These are phyloP conservation scores for Fulmarus glacialis DNA, from an alignment of 2,113 vertebrate species.

Conservation along the genomic window DNA sequence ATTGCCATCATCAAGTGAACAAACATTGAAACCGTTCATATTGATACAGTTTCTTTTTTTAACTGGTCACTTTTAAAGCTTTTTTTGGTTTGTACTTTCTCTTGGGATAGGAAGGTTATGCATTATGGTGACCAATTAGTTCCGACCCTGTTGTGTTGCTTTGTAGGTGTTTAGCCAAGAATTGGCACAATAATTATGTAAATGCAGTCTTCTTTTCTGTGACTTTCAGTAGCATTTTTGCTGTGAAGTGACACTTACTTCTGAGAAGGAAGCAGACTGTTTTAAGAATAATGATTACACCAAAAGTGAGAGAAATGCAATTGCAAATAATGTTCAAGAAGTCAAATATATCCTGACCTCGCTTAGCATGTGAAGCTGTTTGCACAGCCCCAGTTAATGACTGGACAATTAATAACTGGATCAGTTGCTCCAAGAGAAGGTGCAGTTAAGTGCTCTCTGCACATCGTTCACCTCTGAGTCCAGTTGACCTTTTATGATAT, in stretches of 20 bases:
- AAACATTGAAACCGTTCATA: not conserved
- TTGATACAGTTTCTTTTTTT: not conserved
- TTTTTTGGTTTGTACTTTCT: not conserved
- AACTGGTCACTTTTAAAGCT: not conserved
- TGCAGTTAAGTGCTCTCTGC: not conserved
- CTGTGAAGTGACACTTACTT: not conserved
- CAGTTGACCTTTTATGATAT: not conserved
- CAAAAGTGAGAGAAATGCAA: not conserved
- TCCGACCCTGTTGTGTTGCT: not conserved
- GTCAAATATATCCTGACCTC: not conserved
- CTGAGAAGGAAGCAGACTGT: not conserved
- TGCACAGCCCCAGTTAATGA: not conserved
- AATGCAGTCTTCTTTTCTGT: not conserved
- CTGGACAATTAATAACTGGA: not conserved
- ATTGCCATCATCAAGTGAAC: not conserved
- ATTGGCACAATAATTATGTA: not conserved
- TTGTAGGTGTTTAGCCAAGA: not conserved
- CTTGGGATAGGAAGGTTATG: not conserved
- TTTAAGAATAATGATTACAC: not conserved
- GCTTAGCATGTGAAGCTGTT: not conserved
- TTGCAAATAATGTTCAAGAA: not conserved
- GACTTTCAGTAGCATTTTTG: not conserved
- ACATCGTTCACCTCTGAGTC: not conserved
- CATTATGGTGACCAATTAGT: fast-evolving
- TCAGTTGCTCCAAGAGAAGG: not conserved